Base-by-base conservation (phyloP, 2,113 vertebrate species). In the Brachypteracias leptosomus region DNA sequence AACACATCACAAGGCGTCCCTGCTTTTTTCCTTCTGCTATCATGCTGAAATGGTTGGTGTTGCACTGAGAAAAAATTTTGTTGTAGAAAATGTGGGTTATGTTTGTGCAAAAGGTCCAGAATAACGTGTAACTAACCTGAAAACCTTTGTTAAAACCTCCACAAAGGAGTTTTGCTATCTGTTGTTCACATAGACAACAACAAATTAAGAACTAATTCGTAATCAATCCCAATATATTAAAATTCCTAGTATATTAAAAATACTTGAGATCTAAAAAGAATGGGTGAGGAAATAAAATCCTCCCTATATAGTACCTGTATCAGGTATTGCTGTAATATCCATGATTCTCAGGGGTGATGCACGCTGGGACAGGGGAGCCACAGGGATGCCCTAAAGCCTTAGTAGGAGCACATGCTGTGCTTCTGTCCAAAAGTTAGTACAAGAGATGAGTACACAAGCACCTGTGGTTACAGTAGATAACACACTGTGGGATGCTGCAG, bases 381-480 rank as follows among this genome's bases (percentile, higher is more conserved):
- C 14, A 40, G 13, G 16, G 21, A 4, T 71, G 10, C 7, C 9
- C 25, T 44, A 24, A 72, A 42, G 52, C 46, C 38, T n/a, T 17
- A 16, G 2, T 52, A 26, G 40, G 22, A 62, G 24, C 22, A 21
- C 13, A 11, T 2, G 2, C 28, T 78, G 44, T 0, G 2, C 21
- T 57, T 54, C 21, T 70, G 35, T 42, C 12, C 16, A 7, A 29
- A 66, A 51, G 11, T 52, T 92, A 42, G 14, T 68, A 15, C 6
- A 31, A 21, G 35, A 4, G 20, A 9, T 55, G 58, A 57, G 22
- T 36, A 46, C 5, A 1, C 10, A 31, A 62, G 61, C 25, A 33
- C 10, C 17, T 5, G 0, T 9, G 26, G 16, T 6, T 71, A 38
- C 25, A 10, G 9, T 25, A 9, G 15, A 5, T 26, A 36, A 4